Percentiles rank a stretch among this genome's conserved stretches.
Evolutionary conservation across 2,888 invertebrate species (phyloP).

Genomic region (Phaedon cochleariae): DNA sequence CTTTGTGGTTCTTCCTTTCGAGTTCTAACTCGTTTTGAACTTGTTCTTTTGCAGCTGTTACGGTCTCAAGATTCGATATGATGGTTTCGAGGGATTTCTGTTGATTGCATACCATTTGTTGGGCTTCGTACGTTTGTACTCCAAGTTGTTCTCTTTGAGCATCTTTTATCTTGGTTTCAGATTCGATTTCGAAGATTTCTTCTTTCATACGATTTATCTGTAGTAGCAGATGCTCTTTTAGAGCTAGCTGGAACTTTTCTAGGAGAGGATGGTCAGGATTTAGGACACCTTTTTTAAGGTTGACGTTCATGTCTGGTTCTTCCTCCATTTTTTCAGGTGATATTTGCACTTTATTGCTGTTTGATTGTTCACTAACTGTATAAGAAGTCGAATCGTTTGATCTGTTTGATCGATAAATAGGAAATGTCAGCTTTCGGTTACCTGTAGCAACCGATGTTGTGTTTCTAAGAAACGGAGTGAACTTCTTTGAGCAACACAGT

Average conservation of each 20-base stretch:
- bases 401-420: constrained; percentile 17
- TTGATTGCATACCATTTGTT: constrained; percentile 68
- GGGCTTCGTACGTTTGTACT: constrained; percentile 68
- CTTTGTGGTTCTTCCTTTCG: constrained; percentile 63
- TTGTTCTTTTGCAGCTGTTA: constrained; percentile 64
- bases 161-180: constrained; percentile 63
- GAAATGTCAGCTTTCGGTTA: not conserved
- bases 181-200: constrained; percentile 72
- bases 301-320: constrained; percentile 7
- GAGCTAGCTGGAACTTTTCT: constrained; percentile 49
- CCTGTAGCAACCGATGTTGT: not conserved
- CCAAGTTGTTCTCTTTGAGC: constrained; percentile 68
- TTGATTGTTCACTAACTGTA: not conserved
- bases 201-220: constrained; percentile 71
- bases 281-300: constrained; percentile 36
- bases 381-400: constrained; percentile 8
- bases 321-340: not conserved
- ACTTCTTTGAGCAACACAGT: not conserved
- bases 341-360: not conserved
- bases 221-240: constrained; percentile 49
- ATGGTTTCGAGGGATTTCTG: constrained; percentile 67
- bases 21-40: constrained; percentile 64
- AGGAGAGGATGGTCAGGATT: constrained; percentile 52
- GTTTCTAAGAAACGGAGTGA: not conserved
- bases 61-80: constrained; percentile 64